A percentile compares a stretch with the other conserved stretches of the same genome.
Conservation (phyloP, 1,140 invertebrate genomes). For the Pantala flavescens region DNA sequence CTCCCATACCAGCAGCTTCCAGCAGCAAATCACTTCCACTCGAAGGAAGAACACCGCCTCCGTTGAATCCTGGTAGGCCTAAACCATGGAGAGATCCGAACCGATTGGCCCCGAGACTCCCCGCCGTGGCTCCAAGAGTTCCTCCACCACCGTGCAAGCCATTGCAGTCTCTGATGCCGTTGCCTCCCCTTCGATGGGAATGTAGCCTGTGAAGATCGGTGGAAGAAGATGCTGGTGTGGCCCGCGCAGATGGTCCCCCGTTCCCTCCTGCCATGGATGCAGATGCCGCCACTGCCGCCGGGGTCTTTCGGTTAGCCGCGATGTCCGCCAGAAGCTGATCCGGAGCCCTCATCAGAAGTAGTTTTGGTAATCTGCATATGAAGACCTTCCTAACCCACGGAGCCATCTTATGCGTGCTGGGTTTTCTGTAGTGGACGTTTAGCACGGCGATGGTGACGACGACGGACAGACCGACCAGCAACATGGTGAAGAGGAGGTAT, state of each 20-base stretch:
- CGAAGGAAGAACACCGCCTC: constrained; percentile 66
- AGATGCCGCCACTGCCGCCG: not conserved
- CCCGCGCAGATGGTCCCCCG: not conserved
- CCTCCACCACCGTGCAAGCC: constrained; percentile 60
- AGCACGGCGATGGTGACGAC: constrained; percentile 95
- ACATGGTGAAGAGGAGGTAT: constrained; percentile 97
- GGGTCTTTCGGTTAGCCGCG: constrained; percentile 44
- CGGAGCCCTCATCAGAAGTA: constrained; percentile 75
- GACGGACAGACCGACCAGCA: constrained; percentile 91
- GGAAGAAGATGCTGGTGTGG: not conserved
- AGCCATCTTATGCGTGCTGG: constrained; percentile 94
- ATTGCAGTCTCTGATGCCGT: constrained; percentile 46
- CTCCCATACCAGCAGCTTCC: constrained; percentile 23
- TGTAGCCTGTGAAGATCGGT: not conserved
- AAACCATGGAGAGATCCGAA: constrained; percentile 42
- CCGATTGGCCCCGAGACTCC: constrained; percentile 36
- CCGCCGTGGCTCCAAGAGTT: constrained; percentile 53
- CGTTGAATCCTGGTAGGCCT: constrained; percentile 37
- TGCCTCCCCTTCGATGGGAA: not conserved
- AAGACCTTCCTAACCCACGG: constrained; percentile 84
- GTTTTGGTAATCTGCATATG: constrained; percentile 69
- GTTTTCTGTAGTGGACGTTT: constrained; percentile 98
- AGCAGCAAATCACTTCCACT: constrained; percentile 54
- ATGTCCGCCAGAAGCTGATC: constrained; percentile 67
- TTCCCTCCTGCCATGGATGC: not conserved